Evolutionary conservation across 1,140 invertebrate species (phyloP).

Genomic region (Lithobius niger): DNA sequence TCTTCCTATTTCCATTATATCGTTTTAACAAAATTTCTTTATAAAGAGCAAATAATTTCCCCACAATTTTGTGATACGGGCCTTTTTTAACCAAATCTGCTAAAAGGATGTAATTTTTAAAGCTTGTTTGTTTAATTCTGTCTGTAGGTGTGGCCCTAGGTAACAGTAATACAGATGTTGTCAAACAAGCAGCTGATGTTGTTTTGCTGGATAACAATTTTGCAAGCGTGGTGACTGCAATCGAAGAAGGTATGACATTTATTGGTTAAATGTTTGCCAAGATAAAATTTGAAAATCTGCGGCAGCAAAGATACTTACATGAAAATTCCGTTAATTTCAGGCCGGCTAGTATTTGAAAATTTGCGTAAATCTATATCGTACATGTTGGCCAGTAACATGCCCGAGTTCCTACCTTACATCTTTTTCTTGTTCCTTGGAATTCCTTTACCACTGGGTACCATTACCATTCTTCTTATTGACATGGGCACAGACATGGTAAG

Average conservation of each 20-base stretch:
- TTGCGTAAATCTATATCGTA: slow-evolving; percentile 99
- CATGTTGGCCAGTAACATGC: slow-evolving; percentile 97
- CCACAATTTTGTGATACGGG: too few species aligned
- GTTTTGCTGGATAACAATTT: slow-evolving; percentile 30
- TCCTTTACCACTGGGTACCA: slow-evolving; percentile 91
- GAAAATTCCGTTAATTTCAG: slow-evolving; percentile 21
- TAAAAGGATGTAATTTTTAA: slow-evolving; percentile 1
- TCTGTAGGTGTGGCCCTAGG: slow-evolving; percentile 26
- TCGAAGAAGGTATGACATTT: slow-evolving; percentile 29
- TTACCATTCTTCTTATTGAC: slow-evolving; percentile 99
- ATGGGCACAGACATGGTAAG: slow-evolving; percentile 93
- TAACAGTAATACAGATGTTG: slow-evolving; percentile 23
- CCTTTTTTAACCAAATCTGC: too few species aligned
- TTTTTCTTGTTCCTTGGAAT: slow-evolving; percentile 94
- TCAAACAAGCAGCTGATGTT: slow-evolving; percentile 29
- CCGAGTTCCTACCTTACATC: slow-evolving; percentile 98
- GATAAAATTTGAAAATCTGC: too few species aligned
- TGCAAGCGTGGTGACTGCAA: slow-evolving; percentile 27
- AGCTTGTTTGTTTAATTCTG: not conserved
- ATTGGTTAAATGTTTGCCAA: too few species aligned
- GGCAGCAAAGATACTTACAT: too few species aligned
- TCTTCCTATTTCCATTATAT: too few species aligned
- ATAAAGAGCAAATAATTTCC: too few species aligned
- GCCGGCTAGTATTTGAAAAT: slow-evolving; percentile 97
- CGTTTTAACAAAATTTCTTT: too few species aligned